Conservation (phyloP, 1,140 invertebrate genomes). For the Prorops nasuta region DNA sequence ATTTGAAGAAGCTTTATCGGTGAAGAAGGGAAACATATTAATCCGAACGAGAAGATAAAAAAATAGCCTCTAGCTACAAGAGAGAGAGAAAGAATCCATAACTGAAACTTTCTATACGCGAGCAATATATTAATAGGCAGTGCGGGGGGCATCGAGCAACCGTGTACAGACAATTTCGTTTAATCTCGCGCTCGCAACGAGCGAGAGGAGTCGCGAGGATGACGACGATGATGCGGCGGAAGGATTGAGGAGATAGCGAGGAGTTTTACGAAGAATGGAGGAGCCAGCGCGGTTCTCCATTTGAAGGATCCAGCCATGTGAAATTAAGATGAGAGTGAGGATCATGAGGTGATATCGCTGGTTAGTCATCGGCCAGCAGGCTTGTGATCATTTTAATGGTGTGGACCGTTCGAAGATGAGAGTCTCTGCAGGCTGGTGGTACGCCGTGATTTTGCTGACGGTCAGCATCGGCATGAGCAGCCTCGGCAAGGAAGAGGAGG, state of each 20-base stretch:
- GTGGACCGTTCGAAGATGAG: slow-evolving; percentile 21
- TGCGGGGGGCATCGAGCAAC: no score
- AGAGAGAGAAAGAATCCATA: no score
- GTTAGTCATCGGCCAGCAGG: slow-evolving; percentile 4
- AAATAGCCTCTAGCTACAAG: no score
- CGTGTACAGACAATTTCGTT: no score
- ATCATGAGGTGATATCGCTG: background rate
- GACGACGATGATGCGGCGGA: no score
- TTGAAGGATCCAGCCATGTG: background rate
- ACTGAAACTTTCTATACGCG: no score
- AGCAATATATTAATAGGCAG: no score
- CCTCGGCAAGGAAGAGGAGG: slow-evolving; percentile 4
- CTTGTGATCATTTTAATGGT: slow-evolving; percentile 17
- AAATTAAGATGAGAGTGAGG: background rate
- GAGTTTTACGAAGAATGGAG: background rate
- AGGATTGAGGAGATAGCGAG: background rate
- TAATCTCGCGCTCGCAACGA: no score
- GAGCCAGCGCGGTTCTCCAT: slow-evolving; percentile 8
- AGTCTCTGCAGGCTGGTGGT: slow-evolving; percentile 14
- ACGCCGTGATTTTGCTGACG: slow-evolving; percentile 19
- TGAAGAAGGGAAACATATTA: no score
- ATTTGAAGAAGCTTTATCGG: no score
- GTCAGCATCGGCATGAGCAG: slow-evolving; percentile 10
- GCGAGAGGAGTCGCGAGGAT: no score
- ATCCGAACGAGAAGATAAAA: no score